Evolutionary conservation across 1,140 invertebrate species (phyloP), one percentile per base, ranked within the genome.

Genomic region (Charaxes varanes): DNA sequence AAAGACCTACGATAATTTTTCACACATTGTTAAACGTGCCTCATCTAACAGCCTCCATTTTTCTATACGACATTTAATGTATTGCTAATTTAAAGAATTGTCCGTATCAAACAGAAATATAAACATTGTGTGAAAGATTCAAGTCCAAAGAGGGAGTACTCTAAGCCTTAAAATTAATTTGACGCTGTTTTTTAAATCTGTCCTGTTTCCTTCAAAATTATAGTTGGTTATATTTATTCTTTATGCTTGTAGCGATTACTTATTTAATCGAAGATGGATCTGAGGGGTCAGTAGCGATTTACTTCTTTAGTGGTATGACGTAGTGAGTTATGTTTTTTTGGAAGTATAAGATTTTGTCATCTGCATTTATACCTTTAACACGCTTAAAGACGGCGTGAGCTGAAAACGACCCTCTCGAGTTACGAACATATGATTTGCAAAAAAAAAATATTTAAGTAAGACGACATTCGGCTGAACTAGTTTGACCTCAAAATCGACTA

Each of bases 401-500:
- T 63, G 59, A 53, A 50, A 63, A 61, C 64, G 73, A 79, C 79
- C 74, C 77, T 72, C 62, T 65, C 45, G 30, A 59, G 51, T 55
- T 65, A 70, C 65, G 55, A 60, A 66, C 54, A 67, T 59, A 59
- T 62, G 54, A 62, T 69, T 68, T 71, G 52, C 54, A 64, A 64
- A 58, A 48, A 60, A 51, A 59, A 42, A 66, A 60, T n/a, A n/a
- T n/a, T n/a, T n/a, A 46, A 50, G 51, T 66, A 66, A 58, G 54
- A 68, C 62, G 63, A 62, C 35, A 58, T 60, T 69, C 69, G 63
- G 73, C 65, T 70, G 61, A 67, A 62, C 62, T 66, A 73, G 68
- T 71, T 70, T 74, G 66, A 83, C 71, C n/a, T 71, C 62, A 79
- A 79, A 80, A 83, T 79, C 73, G 67, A 83, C 79, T 83, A 83